phyloP scores from a whole-genome alignment of 2,888 invertebrate species.

The Muscina levida region DNA sequence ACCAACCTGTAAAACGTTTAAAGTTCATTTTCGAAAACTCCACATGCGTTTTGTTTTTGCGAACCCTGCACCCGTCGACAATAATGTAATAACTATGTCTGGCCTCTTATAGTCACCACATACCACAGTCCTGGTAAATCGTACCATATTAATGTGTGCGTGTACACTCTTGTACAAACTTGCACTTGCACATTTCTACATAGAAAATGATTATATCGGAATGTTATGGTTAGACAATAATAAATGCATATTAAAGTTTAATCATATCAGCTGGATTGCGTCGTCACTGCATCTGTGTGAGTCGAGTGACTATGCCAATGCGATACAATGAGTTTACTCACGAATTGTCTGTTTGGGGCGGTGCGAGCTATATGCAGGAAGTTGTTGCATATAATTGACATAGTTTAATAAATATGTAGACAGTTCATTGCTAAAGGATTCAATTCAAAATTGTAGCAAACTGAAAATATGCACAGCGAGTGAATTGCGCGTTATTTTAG shows the following conservation, averaged over 20 bases:
- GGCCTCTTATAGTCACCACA: too few relatives aligned
- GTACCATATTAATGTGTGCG: too few relatives aligned
- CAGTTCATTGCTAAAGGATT: conserved; percentile 22
- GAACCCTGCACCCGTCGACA: too few relatives aligned
- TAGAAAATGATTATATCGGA: conserved; percentile 25
- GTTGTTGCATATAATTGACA: conserved; percentile 31
- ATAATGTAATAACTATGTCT: too few relatives aligned
- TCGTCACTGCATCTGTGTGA: conserved; percentile 26
- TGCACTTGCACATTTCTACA: too few relatives aligned
- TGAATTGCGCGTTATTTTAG: too few relatives aligned
- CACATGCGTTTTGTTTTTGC: too few relatives aligned
- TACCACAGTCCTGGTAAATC: too few relatives aligned
- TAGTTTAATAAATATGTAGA: conserved; percentile 27
- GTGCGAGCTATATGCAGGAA: conserved; percentile 3
- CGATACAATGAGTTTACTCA: background rate
- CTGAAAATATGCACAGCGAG: background rate
- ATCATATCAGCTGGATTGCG: conserved; percentile 38
- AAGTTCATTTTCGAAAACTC: too few relatives aligned
- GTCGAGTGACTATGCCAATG: conserved; percentile 41
- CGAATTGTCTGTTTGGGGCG: background rate
- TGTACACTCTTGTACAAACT: too few relatives aligned
- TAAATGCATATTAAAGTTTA: conserved; percentile 33
- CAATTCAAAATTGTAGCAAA: background rate
- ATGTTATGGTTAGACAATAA: conserved; percentile 58
- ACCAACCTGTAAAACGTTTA: too few relatives aligned